phyloP scores from a whole-genome alignment of 2,797 vertebrate species.

The Loris lydekkerianus region DNA sequence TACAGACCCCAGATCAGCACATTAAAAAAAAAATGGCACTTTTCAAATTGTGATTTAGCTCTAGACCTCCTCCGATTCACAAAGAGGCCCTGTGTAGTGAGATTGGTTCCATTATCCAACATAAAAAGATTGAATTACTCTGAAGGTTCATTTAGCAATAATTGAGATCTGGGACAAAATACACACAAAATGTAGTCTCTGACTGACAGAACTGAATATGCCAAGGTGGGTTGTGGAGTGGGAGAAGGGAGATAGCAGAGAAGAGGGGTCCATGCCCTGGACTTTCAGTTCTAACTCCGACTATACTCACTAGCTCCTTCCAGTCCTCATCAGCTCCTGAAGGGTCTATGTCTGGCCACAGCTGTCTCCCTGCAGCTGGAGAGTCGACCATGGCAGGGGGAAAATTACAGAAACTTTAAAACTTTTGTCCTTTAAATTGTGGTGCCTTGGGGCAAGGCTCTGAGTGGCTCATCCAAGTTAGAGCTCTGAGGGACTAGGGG shows the following conservation, averaged over 20 bases:
- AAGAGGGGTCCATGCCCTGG: neutral
- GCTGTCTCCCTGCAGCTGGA: neutral
- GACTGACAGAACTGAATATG: neutral
- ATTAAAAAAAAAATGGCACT: neutral
- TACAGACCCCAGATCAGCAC: neutral
- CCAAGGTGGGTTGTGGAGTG: too few relatives aligned
- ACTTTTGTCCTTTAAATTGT: neutral
- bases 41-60: slow-evolving; percentile 44
- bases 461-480: neutral
- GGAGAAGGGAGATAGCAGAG: neutral
- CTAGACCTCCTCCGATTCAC: neutral
- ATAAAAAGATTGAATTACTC: neutral
- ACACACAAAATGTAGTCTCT: neutral
- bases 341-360: neutral
- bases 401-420: neutral
- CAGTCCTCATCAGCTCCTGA: neutral
- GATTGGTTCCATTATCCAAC: neutral
- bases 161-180: neutral
- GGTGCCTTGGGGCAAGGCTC: neutral
- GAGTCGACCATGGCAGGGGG: neutral
- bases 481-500: neutral
- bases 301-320: neutral
- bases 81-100: neutral
- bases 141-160: neutral
- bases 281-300: neutral